Conservation (phyloP, 1,140 invertebrate genomes). For the Diabrotica undecimpunctata region DNA sequence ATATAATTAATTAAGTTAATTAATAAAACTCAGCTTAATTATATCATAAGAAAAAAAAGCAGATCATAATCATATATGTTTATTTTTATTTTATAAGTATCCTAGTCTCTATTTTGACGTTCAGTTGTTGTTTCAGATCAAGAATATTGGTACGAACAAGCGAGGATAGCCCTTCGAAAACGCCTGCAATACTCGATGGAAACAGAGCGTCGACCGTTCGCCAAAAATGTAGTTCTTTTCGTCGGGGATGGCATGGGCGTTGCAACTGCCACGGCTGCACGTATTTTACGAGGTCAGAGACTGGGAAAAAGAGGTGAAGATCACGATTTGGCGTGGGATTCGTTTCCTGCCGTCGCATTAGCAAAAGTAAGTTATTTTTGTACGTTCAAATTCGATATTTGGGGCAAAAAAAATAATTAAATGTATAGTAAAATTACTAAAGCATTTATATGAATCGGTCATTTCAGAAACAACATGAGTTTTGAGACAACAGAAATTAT, state of each 20-base stretch:
- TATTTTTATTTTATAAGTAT: too few relatives aligned
- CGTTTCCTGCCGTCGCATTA: constrained; percentile 63
- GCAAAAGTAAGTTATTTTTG: constrained; percentile 54
- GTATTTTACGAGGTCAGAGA: constrained; percentile 55
- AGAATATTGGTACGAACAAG: constrained; percentile 58
- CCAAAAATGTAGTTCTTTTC: constrained; percentile 57
- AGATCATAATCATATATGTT: too few relatives aligned
- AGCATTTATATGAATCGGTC: too few relatives aligned
- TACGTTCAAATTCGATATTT: background rate
- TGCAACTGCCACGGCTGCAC: constrained; percentile 64
- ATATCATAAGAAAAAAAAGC: too few relatives aligned
- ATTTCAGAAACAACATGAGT: too few relatives aligned
- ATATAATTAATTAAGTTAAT: too few relatives aligned
- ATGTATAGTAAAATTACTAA: too few relatives aligned
- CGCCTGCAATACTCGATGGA: constrained; percentile 53
- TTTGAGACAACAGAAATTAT: too few relatives aligned
- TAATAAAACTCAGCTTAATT: too few relatives aligned
- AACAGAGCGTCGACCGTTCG: constrained; percentile 52
- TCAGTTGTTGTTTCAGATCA: constrained; percentile 41
- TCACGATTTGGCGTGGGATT: constrained; percentile 60
- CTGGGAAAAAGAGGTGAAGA: constrained; percentile 57
- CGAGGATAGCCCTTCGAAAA: constrained; percentile 60
- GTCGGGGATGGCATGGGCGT: constrained; percentile 75
- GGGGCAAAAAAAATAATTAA: too few relatives aligned
- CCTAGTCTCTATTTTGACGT: too few relatives aligned